Evolutionary conservation across 2,113 vertebrate genomes (phyloP).

Genomic region (Hystrix cristata): DNA sequence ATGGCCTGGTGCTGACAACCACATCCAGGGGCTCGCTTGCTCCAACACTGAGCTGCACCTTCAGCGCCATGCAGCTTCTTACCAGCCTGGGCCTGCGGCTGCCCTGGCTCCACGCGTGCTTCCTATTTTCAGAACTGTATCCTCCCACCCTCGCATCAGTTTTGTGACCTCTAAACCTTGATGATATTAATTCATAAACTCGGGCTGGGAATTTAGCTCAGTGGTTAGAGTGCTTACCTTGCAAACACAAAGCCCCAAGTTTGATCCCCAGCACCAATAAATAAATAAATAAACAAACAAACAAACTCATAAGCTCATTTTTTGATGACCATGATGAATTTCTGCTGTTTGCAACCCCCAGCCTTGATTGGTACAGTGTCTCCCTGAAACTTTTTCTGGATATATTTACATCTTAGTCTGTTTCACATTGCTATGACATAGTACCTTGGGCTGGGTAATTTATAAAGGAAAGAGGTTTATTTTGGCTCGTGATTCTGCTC

Average conservation of each 20-base stretch:
- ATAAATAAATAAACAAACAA: too few relatives aligned
- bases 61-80: too few relatives aligned
- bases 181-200: neutral
- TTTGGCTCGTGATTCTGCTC: neutral
- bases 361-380: neutral
- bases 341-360: too few relatives aligned
- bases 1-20: neutral
- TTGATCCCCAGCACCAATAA: too few relatives aligned
- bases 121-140: neutral
- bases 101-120: neutral
- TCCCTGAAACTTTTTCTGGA: neutral
- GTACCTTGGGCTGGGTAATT: neutral
- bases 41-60: too few relatives aligned
- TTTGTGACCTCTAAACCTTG: neutral
- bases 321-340: too few relatives aligned
- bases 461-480: neutral
- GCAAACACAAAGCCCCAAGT: too few relatives aligned
- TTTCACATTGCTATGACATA: neutral
- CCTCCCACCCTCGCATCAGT: neutral
- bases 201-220: too few relatives aligned
- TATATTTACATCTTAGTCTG: neutral
- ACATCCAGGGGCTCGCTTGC: neutral
- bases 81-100: too few relatives aligned
- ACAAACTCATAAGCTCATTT: too few relatives aligned
- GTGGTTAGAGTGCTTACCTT: too few relatives aligned